Evolutionary conservation across 2,888 invertebrate species (phyloP).

Genomic region (Blera fallax): DNA sequence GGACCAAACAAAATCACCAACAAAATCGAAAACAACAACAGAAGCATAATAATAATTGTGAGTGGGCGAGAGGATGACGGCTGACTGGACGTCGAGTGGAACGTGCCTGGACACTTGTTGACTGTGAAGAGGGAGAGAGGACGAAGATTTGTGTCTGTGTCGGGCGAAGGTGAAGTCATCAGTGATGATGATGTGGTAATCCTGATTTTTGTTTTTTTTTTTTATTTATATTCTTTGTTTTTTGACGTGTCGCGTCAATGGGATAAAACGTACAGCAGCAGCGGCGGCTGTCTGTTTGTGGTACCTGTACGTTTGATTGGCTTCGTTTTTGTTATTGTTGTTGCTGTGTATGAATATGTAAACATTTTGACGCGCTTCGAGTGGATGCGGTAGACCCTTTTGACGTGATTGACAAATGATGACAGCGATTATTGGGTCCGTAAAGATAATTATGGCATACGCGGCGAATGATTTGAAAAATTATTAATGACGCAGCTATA

Average conservation of each 20-base stretch:
- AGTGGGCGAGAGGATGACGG: constrained; percentile 54
- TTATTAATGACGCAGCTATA: constrained; percentile 63
- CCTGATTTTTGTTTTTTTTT: constrained; percentile 33
- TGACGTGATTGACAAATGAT: constrained; percentile 71
- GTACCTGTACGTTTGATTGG: constrained; percentile 68
- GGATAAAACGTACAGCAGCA: constrained; percentile 10
- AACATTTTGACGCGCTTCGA: constrained; percentile 68
- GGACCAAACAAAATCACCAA: constrained; percentile 36
- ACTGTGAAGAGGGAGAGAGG: background rate
- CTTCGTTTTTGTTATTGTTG: constrained; percentile 27
- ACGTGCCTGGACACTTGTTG: constrained; percentile 70
- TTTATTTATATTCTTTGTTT: constrained; percentile 4
- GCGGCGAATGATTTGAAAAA: constrained; percentile 42
- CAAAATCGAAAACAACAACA: constrained; percentile 58
- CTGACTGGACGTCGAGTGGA: constrained; percentile 48
- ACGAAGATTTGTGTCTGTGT: constrained; percentile 41
- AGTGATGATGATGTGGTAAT: constrained; percentile 70
- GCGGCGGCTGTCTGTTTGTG: constrained; percentile 7
- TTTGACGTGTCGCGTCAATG: constrained; percentile 32
- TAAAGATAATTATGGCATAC: constrained; percentile 53
- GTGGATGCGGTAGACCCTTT: constrained; percentile 56
- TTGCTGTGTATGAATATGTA: constrained; percentile 49
- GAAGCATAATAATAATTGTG: constrained; percentile 60
- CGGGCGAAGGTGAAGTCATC: constrained; percentile 68
- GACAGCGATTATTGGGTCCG: constrained; percentile 66